phyloP scores from a whole-genome alignment of 2,113 vertebrate species.

The Hyla sarda region DNA sequence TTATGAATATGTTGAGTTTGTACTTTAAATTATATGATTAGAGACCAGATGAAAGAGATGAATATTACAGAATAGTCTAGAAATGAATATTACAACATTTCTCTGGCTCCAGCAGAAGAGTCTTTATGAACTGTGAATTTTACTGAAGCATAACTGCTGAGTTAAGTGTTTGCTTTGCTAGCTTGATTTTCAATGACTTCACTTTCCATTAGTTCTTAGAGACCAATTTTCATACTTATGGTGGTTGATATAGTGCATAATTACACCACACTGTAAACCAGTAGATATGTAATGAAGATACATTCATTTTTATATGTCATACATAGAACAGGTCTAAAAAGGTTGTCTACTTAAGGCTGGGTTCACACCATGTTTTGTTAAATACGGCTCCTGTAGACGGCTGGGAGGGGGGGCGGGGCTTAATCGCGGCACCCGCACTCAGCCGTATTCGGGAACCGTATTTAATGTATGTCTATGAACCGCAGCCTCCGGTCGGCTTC shows the following conservation, averaged over 20 bases:
- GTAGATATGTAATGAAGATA: not conserved
- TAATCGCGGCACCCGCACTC: no score
- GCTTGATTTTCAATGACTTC: slow-evolving; percentile 22
- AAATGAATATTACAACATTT: slow-evolving; percentile 22
- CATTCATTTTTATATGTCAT: not conserved
- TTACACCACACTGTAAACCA: not conserved
- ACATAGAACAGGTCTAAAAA: not conserved
- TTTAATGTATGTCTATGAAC: no score
- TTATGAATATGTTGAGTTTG: slow-evolving; percentile 21
- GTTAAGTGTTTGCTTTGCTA: slow-evolving; percentile 31
- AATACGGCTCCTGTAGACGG: no score
- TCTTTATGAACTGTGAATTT: slow-evolving; percentile 43
- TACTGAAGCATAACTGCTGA: slow-evolving; percentile 49
- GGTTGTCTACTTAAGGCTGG: no score
- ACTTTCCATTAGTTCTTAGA: slow-evolving; percentile 42
- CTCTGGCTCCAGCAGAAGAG: slow-evolving; percentile 17
- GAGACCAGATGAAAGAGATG: not conserved
- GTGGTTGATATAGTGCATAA: not conserved
- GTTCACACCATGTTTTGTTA: no score
- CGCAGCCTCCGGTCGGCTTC: no score
- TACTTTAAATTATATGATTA: slow-evolving; percentile 30
- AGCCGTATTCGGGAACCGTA: no score
- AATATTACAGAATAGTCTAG: not conserved
- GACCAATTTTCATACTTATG: slow-evolving; percentile 38
- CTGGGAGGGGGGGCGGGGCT: no score